Conservation (phyloP, 1,140 invertebrate species). For the Ostrea edulis region DNA sequence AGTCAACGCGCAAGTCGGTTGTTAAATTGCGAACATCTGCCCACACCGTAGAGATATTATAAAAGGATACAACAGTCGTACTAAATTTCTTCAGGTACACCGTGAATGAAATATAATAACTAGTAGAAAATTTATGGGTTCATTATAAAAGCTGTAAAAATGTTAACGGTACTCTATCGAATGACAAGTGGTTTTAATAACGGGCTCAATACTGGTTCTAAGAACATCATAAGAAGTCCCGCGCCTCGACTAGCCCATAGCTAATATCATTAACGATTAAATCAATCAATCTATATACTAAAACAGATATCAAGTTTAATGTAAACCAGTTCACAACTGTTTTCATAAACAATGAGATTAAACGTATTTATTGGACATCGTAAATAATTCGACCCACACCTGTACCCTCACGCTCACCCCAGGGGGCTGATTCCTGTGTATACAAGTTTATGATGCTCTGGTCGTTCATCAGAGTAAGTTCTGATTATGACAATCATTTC, state of each 20-base stretch:
- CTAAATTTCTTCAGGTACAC: too few relatives aligned
- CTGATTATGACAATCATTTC: background rate
- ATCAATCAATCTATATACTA: conserved; percentile 28
- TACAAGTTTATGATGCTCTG: conserved; percentile 32
- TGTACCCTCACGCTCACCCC: background rate
- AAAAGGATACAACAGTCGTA: too few relatives aligned
- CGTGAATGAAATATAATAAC: background rate
- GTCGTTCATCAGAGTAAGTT: conserved; percentile 12
- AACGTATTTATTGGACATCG: conserved; percentile 9
- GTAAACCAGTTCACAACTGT: conserved; percentile 38
- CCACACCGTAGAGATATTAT: too few relatives aligned
- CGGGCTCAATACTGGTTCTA: background rate
- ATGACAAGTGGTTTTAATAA: background rate
- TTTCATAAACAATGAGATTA: conserved; percentile 28
- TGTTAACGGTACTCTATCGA: conserved; percentile 1
- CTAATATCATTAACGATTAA: conserved; percentile 20
- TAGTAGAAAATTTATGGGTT: conserved; percentile 12
- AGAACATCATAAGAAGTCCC: background rate
- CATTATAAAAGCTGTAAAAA: background rate
- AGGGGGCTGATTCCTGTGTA: conserved; percentile 11
- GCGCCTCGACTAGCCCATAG: background rate
- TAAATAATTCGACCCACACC: conserved; percentile 18
- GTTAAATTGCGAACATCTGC: too few relatives aligned
- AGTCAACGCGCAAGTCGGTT: background rate
- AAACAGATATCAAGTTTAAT: conserved; percentile 22